phyloP scores from a whole-genome alignment of 2,888 invertebrate genomes.

The Merodon equestris region DNA sequence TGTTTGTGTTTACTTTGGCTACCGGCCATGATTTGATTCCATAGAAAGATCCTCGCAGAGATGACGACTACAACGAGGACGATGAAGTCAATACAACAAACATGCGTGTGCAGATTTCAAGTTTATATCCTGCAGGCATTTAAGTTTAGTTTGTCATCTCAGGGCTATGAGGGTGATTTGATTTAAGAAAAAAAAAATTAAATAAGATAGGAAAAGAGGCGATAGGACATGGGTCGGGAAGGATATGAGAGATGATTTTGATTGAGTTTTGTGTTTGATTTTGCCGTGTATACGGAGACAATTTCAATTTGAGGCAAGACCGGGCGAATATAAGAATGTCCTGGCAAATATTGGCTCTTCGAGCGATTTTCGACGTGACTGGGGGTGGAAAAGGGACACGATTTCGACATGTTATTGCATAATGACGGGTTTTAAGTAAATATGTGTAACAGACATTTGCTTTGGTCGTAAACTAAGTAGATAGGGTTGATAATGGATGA shows the following conservation, averaged over 20 bases:
- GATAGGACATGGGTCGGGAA: too few relatives aligned
- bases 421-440: too few relatives aligned
- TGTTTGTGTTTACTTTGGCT: slow-evolving; percentile 48
- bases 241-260: neutral
- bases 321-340: too few relatives aligned
- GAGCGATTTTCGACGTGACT: too few relatives aligned
- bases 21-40: slow-evolving; percentile 27
- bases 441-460: too few relatives aligned
- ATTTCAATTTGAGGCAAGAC: neutral
- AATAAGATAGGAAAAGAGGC: neutral
- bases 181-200: slow-evolving; percentile 13
- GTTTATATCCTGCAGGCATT: slow-evolving; percentile 24
- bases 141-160: slow-evolving; percentile 48
- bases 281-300: neutral
- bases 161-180: slow-evolving; percentile 31
- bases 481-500: too few relatives aligned
- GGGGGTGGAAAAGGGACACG: too few relatives aligned
- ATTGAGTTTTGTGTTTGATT: slow-evolving; percentile 2
- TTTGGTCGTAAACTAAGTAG: too few relatives aligned
- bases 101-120: slow-evolving; percentile 42
- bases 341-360: too few relatives aligned
- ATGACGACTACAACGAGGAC: neutral
- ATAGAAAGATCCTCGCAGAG: neutral
- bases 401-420: too few relatives aligned
- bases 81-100: slow-evolving; percentile 10